Conservation (phyloP, 2,797 vertebrate genomes). For the Cygnus olor region DNA sequence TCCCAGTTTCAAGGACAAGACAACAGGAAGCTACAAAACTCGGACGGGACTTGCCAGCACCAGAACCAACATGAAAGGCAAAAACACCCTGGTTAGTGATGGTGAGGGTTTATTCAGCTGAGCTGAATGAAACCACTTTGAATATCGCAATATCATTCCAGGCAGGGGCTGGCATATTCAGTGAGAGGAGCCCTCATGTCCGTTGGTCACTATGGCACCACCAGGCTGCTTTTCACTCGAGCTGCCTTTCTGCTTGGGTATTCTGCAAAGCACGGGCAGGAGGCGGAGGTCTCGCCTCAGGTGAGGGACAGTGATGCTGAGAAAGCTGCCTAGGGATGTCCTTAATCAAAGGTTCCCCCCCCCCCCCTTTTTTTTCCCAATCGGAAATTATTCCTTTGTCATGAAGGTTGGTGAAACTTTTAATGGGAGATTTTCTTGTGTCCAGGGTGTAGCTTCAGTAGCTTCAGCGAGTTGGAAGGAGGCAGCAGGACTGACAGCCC, state of each 20-base stretch:
- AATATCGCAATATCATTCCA: background rate
- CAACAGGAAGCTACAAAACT: background rate
- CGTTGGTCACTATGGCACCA: rapidly evolving
- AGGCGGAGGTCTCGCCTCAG: too few relatives aligned
- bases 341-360: too few relatives aligned
- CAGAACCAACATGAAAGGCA: background rate
- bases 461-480: background rate
- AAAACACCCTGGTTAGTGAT: rapidly evolving
- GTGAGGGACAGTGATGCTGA: rapidly evolving
- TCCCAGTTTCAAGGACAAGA: background rate
- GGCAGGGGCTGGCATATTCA: background rate
- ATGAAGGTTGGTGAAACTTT: background rate
- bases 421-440: background rate
- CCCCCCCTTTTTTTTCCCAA: background rate
- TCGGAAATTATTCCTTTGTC: background rate
- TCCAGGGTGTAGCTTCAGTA: background rate
- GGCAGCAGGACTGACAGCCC: background rate
- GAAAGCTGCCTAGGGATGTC: background rate
- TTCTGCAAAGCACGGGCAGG: background rate
- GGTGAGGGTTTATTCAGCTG: background rate
- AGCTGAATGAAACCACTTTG: background rate
- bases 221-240: rapidly evolving
- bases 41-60: background rate
- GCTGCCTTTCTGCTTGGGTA: rapidly evolving
- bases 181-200: background rate